These are phyloP conservation scores for Desmodus rotundus DNA, from an alignment of 2,113 vertebrate species.

Conservation along the genomic window DNA sequence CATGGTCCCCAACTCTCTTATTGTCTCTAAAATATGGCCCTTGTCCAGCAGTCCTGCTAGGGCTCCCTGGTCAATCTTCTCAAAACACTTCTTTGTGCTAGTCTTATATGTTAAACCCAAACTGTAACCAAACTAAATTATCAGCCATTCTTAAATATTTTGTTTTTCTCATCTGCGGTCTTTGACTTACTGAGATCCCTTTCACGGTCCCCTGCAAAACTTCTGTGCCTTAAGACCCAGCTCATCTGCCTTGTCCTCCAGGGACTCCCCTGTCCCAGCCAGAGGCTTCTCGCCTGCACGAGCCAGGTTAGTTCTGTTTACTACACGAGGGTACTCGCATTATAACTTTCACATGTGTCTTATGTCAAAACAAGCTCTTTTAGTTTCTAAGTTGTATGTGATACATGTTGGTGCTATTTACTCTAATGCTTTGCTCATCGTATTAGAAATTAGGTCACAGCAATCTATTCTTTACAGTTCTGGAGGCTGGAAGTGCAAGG, in stretches of 20 bases:
- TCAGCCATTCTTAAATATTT: background rate
- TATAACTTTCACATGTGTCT: background rate
- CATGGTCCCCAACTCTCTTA: fast-evolving
- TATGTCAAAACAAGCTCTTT: background rate
- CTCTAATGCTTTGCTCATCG: background rate
- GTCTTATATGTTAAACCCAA: background rate
- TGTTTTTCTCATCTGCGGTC: background rate
- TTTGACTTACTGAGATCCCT: background rate
- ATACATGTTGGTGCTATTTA: background rate
- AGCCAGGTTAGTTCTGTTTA: background rate
- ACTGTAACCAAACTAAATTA: background rate
- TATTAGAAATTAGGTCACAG: background rate
- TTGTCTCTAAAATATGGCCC: background rate
- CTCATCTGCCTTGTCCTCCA: background rate
- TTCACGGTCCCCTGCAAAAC: background rate
- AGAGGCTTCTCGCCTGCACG: background rate
- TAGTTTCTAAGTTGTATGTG: background rate
- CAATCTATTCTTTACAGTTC: background rate
- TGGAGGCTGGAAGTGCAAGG: background rate
- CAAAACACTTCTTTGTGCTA: too few species aligned
- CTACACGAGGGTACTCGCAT: background rate
- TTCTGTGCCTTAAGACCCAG: background rate
- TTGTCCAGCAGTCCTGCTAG: background rate
- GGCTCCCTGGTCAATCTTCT: background rate
- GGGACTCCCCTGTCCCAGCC: background rate